Evolutionary conservation across 2,797 vertebrate species (phyloP).

Genomic region (Heterohyrax brucei): DNA sequence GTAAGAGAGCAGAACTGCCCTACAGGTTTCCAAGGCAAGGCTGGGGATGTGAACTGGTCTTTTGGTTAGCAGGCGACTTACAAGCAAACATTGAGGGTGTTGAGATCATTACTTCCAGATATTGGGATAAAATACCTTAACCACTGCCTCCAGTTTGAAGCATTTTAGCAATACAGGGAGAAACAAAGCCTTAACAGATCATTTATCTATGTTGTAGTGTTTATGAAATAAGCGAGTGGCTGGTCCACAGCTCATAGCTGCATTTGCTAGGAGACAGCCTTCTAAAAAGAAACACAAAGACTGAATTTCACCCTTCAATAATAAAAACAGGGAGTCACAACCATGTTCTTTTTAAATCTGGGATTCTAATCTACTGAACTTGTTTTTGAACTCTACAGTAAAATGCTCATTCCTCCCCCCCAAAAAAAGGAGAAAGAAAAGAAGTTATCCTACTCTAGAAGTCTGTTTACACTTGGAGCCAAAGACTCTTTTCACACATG

Average conservation of each 20-base stretch:
- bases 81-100: neutral
- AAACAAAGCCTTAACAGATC: neutral
- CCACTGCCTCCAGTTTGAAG: neutral
- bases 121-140: neutral
- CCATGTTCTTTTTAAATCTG: conserved; percentile 24
- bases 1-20: no score
- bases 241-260: conserved; percentile 17
- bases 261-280: neutral
- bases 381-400: conserved; percentile 75
- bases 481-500: conserved; percentile 79
- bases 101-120: conserved; percentile 17
- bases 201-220: neutral
- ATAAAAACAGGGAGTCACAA: conserved; percentile 40
- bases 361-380: conserved; percentile 74
- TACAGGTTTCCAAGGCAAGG: no score
- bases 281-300: conserved; percentile 55
- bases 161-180: neutral
- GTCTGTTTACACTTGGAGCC: conserved; percentile 64
- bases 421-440: neutral
- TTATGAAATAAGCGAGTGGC: conserved; percentile 54
- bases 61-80: no score
- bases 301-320: conserved; percentile 59
- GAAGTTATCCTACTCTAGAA: conserved; percentile 34
- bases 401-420: neutral
- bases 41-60: no score